Evolutionary conservation across 2,888 invertebrate genomes (phyloP).

Genomic region (Cataglyphis albicans): DNA sequence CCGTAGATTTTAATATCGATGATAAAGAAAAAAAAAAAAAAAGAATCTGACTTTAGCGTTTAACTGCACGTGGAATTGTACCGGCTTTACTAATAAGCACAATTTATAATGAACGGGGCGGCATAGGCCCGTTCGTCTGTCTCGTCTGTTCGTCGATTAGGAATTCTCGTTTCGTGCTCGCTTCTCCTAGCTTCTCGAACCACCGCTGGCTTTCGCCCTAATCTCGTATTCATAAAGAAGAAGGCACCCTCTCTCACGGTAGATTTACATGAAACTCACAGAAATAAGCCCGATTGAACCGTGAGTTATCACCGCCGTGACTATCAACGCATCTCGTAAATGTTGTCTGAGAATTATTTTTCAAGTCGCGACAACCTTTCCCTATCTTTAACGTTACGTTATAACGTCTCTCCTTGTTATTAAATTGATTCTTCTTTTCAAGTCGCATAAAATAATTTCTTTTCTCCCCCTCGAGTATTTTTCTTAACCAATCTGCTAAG

Average conservation of each 20-base stretch:
- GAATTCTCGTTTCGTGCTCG: conserved; percentile 72
- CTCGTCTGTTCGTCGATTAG: conserved; percentile 68
- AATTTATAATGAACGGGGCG: conserved; percentile 68
- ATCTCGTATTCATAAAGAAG: conserved; percentile 75
- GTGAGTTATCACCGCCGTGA: conserved; percentile 58
- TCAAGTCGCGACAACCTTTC: conserved; percentile 25
- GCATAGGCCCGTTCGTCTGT: conserved; percentile 42
- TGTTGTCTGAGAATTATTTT: conserved; percentile 59
- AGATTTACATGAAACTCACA: conserved; percentile 68
- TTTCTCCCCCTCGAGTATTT: conserved; percentile 24
- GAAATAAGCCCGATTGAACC: conserved; percentile 64
- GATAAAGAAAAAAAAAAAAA: not conserved
- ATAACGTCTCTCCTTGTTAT: not conserved
- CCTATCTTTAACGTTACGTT: not conserved
- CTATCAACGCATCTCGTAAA: conserved; percentile 49
- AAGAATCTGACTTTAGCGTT: conserved; percentile 36
- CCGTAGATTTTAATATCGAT: conserved; percentile 5
- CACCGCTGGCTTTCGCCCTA: conserved; percentile 64
- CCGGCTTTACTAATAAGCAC: conserved; percentile 66
- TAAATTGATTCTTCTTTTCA: conserved; percentile 17
- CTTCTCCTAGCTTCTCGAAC: conserved; percentile 52
- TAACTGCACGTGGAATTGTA: conserved; percentile 54
- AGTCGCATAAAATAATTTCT: conserved; percentile 14
- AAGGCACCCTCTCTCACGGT: conserved; percentile 46
- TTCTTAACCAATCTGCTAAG: conserved; percentile 37